Conservation (phyloP, 2,113 vertebrate genomes). For the Okapia johnstoni region DNA sequence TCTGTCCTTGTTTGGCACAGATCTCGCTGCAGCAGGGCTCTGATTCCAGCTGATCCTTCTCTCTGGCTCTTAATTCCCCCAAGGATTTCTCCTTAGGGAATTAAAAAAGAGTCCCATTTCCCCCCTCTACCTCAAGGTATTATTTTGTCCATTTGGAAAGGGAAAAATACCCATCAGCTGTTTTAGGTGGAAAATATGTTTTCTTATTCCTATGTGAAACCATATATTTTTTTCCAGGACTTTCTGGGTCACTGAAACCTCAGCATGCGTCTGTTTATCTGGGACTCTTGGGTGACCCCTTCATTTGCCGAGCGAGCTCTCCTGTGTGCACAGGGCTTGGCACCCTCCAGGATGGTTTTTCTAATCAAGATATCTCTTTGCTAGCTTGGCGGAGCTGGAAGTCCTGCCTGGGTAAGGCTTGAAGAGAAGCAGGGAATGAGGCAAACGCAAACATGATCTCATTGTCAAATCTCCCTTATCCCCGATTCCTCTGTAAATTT, state of each 20-base stretch:
- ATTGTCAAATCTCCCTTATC: neutral
- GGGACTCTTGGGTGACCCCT: neutral
- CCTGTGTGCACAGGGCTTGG: constrained; percentile 9
- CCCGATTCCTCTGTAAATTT: neutral
- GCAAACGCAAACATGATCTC: fast-evolving
- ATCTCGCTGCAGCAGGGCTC: neutral
- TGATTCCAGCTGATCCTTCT: neutral
- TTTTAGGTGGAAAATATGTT: neutral
- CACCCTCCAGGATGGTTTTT: neutral
- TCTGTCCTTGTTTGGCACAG: neutral
- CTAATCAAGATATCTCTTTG: constrained; percentile 7
- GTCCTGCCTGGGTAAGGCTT: neutral
- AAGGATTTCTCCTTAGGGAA: neutral
- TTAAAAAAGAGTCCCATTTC: neutral
- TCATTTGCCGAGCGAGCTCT: neutral
- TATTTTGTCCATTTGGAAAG: neutral
- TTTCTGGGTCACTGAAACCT: constrained; percentile 50
- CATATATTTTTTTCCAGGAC: neutral
- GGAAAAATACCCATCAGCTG: neutral
- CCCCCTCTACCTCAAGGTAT: neutral
- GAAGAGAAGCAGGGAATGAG: neutral
- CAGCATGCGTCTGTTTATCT: neutral
- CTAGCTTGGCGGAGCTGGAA: neutral
- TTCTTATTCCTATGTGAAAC: neutral
- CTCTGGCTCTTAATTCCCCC: neutral